phyloP scores from a whole-genome alignment of 2,113 vertebrate genomes.

The Dasyprocta punctata region DNA sequence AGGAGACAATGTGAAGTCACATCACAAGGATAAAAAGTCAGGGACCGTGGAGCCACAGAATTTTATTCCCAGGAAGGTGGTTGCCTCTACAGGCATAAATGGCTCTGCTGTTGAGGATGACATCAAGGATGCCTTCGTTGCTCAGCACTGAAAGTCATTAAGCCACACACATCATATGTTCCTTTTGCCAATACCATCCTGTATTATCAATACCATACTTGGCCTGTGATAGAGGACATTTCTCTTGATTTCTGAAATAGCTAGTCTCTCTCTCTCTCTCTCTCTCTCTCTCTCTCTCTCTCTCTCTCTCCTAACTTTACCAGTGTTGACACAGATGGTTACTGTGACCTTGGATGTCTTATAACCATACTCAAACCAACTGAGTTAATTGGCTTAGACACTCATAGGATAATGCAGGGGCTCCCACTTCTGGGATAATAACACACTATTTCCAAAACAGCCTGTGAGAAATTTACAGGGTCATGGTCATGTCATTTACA shows the following conservation, averaged over 20 bases:
- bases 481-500: slow-evolving; percentile 59
- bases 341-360: slow-evolving; percentile 49
- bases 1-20: not conserved
- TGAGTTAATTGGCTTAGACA: slow-evolving; percentile 26
- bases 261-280: not conserved
- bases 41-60: not conserved
- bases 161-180: not conserved
- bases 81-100: not conserved
- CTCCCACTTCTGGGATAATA: not conserved
- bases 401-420: not conserved
- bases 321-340: not conserved
- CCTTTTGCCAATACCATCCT: not conserved
- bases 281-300: not conserved
- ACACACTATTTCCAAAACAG: slow-evolving; percentile 37
- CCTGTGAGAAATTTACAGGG: slow-evolving; percentile 57
- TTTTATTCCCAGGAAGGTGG: not conserved
- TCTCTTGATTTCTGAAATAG: not conserved
- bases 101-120: not conserved
- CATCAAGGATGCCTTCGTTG: not conserved
- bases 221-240: not conserved
- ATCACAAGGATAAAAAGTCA: not conserved
- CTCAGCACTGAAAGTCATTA: not conserved
- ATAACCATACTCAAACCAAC: not conserved
- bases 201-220: not conserved
- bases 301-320: not conserved